These are phyloP conservation scores for Rhinophrynus dorsalis DNA, from an alignment of 2,797 vertebrate species.

Conservation along the genomic window DNA sequence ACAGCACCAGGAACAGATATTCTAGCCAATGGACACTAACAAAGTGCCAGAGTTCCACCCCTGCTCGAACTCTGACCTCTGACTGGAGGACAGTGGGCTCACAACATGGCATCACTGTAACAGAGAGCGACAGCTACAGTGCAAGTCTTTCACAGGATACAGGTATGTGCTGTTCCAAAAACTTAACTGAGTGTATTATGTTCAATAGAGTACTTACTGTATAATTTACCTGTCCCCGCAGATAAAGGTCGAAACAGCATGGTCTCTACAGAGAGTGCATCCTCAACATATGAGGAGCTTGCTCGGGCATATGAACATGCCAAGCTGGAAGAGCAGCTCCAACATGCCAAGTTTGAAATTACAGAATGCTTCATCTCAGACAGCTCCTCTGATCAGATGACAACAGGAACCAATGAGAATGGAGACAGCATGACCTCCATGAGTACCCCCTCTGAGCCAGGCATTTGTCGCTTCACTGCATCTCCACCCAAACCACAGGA, in stretches of 20 bases:
- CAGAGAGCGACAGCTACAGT: slow-evolving; percentile 97
- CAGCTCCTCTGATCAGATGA: slow-evolving; percentile 98
- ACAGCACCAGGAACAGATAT: slow-evolving; percentile 94
- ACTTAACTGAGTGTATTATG: too few species aligned
- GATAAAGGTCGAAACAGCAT: slow-evolving; percentile 98
- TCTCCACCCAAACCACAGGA: slow-evolving; percentile 96
- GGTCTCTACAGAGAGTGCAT: slow-evolving; percentile 94
- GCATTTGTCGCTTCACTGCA: slow-evolving; percentile 96
- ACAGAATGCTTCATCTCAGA: slow-evolving; percentile 98
- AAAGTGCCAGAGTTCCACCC: slow-evolving; percentile 96
- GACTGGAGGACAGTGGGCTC: slow-evolving; percentile 96
- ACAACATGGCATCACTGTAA: slow-evolving; percentile 96
- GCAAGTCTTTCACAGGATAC: slow-evolving; percentile 98
- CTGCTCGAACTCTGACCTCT: slow-evolving; percentile 90
- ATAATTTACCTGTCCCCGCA: too few species aligned
- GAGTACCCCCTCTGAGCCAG: slow-evolving; percentile 96
- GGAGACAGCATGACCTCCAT: slow-evolving; percentile 98
- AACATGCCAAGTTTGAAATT: slow-evolving; percentile 88
- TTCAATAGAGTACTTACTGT: too few species aligned
- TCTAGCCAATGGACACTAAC: slow-evolving; percentile 98
- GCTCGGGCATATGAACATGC: slow-evolving; percentile 79
- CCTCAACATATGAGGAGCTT: slow-evolving; percentile 81
- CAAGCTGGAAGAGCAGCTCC: slow-evolving; percentile 80
- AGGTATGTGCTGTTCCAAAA: slow-evolving; percentile 65
- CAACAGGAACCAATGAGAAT: slow-evolving; percentile 95